Base-by-base conservation (phyloP, 23 tunicate genomes). In the Styela plicata region DNA sequence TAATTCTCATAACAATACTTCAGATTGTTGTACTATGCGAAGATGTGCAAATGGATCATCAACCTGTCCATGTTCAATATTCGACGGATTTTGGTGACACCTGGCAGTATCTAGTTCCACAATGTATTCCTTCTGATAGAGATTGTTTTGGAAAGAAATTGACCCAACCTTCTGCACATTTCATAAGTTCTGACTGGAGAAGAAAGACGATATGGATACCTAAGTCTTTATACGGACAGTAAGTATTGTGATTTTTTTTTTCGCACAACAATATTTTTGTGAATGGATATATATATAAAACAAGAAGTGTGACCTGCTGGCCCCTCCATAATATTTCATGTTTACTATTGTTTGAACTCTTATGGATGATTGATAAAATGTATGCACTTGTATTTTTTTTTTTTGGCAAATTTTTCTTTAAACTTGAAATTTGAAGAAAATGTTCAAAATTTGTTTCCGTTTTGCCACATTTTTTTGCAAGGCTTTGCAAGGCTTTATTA, bases 41-140 rank as follows among this genome's bases (percentile, higher is more conserved):
- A 80, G 84, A 82, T 33, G 77, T 73, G 20, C 83, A 79, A 36
- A 80, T 28, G 24, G 27, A 68, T 24, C 98, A 93, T 82, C 89
- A 88, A 53, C 98, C 98, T 3, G 89, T 93, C 25, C 93, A 93
- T 34, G 80, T 93, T 18, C 94, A 93, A 78, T 86, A 78, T 74
- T 93, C 98, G 1, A 63, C 79, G 7, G 98, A 93, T 37, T 93
- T 82, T 66, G 98, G 98, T 1, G 91, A 81, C 70, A 87, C 86
- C 34, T 93, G 98, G 98, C 34, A 63, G 3, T 93, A 93, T 74
- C 89, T 88, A 3, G 87, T 73, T 21, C 74, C 79, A 24, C 98
- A 93, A 69, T 93, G 98, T 82, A 33, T 70, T 19, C 89, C 93
- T 7, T 80, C 84, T 34, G 98, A 93, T 63, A 74, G 44, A 2